Conservation (phyloP, 2,797 vertebrate genomes). For the Pampus argenteus region DNA sequence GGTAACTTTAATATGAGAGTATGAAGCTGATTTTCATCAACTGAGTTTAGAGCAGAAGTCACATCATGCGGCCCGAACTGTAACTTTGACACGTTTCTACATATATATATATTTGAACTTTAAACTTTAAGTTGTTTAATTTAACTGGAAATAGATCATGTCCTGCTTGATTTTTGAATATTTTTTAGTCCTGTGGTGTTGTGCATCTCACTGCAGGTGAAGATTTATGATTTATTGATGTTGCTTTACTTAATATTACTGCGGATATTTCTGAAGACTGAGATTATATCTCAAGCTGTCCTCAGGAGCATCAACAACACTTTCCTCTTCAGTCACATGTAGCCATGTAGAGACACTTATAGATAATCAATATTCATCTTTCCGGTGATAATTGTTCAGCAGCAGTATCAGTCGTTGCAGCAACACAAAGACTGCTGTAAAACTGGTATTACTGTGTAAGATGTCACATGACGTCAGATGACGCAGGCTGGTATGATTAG, state of each 20-base stretch:
- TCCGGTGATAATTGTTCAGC: background rate
- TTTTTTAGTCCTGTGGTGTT: background rate
- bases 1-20: background rate
- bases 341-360: background rate
- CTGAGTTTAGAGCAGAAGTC: background rate
- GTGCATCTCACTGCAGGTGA: background rate
- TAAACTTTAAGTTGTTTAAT: background rate
- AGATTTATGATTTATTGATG: background rate
- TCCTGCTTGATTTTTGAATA: background rate
- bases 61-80: background rate
- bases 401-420: background rate
- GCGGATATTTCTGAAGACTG: too few relatives aligned
- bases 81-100: background rate
- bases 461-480: slow-evolving; percentile 2
- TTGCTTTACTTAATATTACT: background rate
- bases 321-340: background rate
- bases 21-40: background rate
- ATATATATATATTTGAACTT: background rate
- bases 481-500: background rate
- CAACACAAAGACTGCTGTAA: background rate
- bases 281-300: background rate
- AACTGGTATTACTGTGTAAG: too few relatives aligned
- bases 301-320: background rate
- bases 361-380: slow-evolving; percentile 18
- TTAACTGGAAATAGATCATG: background rate